These are phyloP conservation scores for Andrena marginata DNA, from an alignment of 2,888 invertebrate genomes.

Conservation along the genomic window DNA sequence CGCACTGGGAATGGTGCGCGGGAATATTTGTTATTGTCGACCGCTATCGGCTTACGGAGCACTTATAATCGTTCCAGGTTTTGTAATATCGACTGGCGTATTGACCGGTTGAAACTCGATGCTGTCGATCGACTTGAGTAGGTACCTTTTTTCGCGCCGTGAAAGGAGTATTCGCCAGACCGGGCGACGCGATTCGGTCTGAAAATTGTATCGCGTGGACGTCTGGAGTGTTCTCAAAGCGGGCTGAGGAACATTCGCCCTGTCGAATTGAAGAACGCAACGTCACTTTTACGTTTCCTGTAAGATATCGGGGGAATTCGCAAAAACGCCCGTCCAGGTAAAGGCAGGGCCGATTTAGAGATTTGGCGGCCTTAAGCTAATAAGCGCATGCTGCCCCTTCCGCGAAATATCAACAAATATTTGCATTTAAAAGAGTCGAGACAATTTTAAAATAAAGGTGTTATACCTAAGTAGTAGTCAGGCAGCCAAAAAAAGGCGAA, in stretches of 20 bases:
- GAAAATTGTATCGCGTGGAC: conserved; percentile 14
- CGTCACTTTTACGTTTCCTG: no score
- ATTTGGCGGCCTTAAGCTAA: no score
- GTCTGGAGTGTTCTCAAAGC: background rate
- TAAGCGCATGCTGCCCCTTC: no score
- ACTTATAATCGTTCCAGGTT: conserved; percentile 60
- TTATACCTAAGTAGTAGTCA: no score
- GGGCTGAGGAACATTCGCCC: background rate
- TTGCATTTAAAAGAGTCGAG: no score
- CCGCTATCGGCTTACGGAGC: conserved; percentile 52
- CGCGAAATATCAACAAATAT: no score
- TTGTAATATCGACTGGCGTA: conserved; percentile 54
- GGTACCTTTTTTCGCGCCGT: conserved; percentile 24
- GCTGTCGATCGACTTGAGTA: conserved; percentile 21
- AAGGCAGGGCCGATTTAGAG: no score
- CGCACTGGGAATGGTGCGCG: conserved; percentile 6
- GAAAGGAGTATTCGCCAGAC: conserved; percentile 28
- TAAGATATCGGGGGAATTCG: no score
- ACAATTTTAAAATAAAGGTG: no score
- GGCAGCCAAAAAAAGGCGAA: no score
- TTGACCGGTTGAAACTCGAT: conserved; percentile 56
- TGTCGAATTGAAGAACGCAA: conserved; percentile 1
- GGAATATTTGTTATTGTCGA: conserved; percentile 64
- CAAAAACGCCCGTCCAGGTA: no score
- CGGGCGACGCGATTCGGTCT: conserved; percentile 18